phyloP scores from a whole-genome alignment of 1,140 invertebrate genomes.

The Patella vulgata region DNA sequence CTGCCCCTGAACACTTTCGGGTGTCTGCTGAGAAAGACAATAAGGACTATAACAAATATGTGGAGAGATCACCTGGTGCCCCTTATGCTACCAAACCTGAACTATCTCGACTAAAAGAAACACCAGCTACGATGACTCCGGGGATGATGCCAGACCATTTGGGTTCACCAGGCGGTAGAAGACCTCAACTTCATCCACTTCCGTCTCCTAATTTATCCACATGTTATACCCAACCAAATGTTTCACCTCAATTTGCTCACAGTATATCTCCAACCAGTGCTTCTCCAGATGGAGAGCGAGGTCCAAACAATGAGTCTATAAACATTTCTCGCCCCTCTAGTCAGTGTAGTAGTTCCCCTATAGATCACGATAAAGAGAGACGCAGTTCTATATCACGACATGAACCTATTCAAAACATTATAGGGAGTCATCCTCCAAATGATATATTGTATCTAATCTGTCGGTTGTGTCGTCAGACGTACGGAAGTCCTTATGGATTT shows the following conservation, averaged over 20 bases:
- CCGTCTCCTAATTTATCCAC: constrained; percentile 20
- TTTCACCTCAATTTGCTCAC: neutral
- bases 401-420: constrained; percentile 60
- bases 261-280: neutral
- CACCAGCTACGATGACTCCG: constrained; percentile 4
- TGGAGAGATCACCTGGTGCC: no score
- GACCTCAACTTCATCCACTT: constrained; percentile 23
- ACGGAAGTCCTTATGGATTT: constrained; percentile 63
- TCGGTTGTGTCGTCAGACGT: constrained; percentile 56
- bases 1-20: no score
- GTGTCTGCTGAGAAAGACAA: no score
- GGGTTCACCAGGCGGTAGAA: constrained; percentile 11
- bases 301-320: neutral
- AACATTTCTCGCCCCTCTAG: neutral
- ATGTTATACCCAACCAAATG: neutral
- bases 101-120: no score
- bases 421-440: constrained; percentile 52
- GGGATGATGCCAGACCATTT: neutral
- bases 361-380: constrained; percentile 17
- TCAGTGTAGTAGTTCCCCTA: constrained; percentile 4
- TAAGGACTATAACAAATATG: no score
- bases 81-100: no score
- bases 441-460: constrained; percentile 62
- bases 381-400: constrained; percentile 46
- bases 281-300: neutral